Percentiles rank a stretch among this genome's conserved stretches.
Conservation (phyloP, 2,888 invertebrate species). For the Tuberolachnus salignus region DNA sequence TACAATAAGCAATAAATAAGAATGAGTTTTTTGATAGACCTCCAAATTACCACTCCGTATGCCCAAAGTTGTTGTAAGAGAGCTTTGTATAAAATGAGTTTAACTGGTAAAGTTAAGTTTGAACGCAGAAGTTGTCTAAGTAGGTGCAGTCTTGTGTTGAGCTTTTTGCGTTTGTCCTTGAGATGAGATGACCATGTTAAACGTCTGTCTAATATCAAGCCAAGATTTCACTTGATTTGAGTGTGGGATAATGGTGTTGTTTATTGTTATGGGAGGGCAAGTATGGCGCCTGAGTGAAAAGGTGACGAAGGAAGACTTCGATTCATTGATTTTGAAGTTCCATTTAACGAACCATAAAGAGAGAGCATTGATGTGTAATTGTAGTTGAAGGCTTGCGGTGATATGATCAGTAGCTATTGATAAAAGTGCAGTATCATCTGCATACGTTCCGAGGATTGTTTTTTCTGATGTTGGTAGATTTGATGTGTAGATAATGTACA, state of each 20-base stretch:
- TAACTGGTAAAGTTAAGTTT: constrained; percentile 5
- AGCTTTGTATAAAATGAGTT: constrained; percentile 3
- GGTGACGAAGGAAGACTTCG: too few relatives aligned
- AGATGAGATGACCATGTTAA: constrained; percentile 58
- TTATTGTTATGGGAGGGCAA: constrained; percentile 54
- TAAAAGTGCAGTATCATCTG: too few relatives aligned
- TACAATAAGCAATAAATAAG: constrained; percentile 1
- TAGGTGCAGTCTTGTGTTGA: constrained; percentile 20
- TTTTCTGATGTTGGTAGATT: too few relatives aligned
- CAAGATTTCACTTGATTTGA: constrained; percentile 59
- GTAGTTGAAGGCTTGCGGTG: too few relatives aligned
- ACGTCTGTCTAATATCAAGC: constrained; percentile 58
- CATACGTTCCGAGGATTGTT: too few relatives aligned
- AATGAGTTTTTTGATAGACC: not conserved
- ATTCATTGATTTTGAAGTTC: too few relatives aligned
- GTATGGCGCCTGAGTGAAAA: constrained; percentile 57
- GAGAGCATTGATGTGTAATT: too few relatives aligned
- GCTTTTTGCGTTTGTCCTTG: constrained; percentile 58
- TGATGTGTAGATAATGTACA: too few relatives aligned
- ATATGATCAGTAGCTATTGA: too few relatives aligned
- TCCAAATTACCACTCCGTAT: not conserved
- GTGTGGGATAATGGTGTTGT: constrained; percentile 51
- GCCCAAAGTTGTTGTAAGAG: constrained; percentile 5
- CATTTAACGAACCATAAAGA: too few relatives aligned
- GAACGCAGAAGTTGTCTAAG: not conserved